Conservation (phyloP, 2,113 vertebrate species). For the Malurus cyaneus region DNA sequence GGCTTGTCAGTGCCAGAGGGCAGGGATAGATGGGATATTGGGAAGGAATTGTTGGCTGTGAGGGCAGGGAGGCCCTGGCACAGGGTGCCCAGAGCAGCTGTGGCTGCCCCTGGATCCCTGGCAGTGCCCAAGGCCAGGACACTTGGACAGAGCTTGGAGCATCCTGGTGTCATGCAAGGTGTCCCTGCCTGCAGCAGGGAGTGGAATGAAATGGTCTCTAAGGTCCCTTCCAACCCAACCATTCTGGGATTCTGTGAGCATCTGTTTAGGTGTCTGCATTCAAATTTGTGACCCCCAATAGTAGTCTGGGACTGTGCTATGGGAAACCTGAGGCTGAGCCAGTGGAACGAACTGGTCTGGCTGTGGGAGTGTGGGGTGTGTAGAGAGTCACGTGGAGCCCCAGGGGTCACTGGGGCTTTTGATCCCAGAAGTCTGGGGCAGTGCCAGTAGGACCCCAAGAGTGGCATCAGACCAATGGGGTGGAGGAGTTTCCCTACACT, state of each 20-base stretch:
- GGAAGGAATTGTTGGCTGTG: rapidly evolving
- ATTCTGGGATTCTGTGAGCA: background rate
- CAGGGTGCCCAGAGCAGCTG: background rate
- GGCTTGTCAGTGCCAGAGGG: background rate
- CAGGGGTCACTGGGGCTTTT: background rate
- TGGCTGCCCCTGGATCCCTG: background rate
- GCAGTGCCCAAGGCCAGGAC: rapidly evolving
- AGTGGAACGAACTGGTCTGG: background rate
- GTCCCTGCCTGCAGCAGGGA: background rate
- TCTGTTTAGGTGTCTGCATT: background rate
- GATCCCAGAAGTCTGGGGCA: background rate
- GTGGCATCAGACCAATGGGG: rapidly evolving
- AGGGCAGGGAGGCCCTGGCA: background rate
- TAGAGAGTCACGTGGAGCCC: background rate
- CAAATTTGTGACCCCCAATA: background rate
- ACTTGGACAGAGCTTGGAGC: rapidly evolving
- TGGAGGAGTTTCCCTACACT: background rate
- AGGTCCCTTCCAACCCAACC: background rate
- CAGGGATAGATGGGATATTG: background rate
- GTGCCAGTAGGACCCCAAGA: background rate
- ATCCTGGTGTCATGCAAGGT: rapidly evolving
- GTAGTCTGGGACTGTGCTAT: background rate
- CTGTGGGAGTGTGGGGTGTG: background rate
- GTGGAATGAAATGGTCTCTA: background rate
- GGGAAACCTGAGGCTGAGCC: background rate